phyloP scores from a whole-genome alignment of 1,140 invertebrate species.

The Amphibalanus amphitrite region DNA sequence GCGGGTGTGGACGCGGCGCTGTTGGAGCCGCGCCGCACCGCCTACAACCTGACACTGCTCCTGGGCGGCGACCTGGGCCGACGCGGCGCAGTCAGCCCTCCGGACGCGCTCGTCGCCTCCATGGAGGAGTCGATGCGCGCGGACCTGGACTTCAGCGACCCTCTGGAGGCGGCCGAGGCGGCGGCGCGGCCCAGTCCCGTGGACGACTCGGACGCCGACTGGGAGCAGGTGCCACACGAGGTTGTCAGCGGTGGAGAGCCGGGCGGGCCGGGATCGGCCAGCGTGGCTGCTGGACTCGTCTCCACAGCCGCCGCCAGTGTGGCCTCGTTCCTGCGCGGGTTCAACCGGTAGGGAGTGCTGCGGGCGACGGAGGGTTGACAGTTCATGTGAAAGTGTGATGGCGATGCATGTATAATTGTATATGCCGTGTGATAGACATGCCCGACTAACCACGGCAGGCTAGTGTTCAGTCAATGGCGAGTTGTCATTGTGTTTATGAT shows the following conservation, averaged over 20 bases:
- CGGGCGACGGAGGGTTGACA: not conserved
- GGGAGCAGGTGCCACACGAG: not conserved
- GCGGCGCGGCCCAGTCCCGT: not conserved
- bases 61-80: not conserved
- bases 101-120: not conserved
- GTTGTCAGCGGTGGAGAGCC: not conserved
- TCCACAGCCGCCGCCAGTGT: not conserved
- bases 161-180: not conserved
- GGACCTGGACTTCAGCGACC: not conserved
- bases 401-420: not conserved
- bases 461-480: not conserved
- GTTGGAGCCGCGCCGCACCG: not conserved
- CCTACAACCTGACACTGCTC: not conserved
- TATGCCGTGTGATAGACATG: not conserved
- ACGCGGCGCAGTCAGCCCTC: not conserved
- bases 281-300: not conserved
- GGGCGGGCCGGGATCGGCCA: not conserved
- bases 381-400: not conserved
- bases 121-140: not conserved
- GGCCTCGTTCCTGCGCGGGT: not conserved
- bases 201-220: not conserved
- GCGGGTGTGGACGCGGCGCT: constrained; percentile 39
- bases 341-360: not conserved
- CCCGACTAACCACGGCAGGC: not conserved
- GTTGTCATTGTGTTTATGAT: not conserved